A percentile compares a stretch with the other conserved stretches of the same genome.
Evolutionary conservation across 2,888 invertebrate species (phyloP).

Genomic region (Apeira syringaria): DNA sequence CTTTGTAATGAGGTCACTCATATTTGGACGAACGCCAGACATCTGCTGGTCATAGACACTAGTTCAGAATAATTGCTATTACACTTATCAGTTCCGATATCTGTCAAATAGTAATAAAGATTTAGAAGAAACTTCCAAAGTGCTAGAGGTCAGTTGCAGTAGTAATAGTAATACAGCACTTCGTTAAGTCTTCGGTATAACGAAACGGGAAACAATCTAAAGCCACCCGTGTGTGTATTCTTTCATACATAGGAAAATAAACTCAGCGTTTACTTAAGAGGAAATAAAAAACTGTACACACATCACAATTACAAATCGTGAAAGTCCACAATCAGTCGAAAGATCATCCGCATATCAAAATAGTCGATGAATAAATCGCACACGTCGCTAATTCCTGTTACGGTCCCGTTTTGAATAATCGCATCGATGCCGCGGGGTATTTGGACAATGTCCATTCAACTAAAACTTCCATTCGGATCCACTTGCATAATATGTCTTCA

Average conservation of each 20-base stretch:
- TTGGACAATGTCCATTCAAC: slow-evolving; percentile 56
- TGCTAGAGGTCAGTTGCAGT: too few relatives aligned
- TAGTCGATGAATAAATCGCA: slow-evolving; percentile 14
- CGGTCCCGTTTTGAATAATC: slow-evolving; percentile 61
- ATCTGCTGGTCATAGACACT: background rate
- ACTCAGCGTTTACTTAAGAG: too few relatives aligned
- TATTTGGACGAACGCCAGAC: slow-evolving; percentile 4
- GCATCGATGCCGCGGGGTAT: slow-evolving; percentile 49
- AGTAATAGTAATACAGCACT: too few relatives aligned
- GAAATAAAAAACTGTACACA: background rate
- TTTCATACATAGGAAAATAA: too few relatives aligned
- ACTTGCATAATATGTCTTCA: slow-evolving; percentile 43
- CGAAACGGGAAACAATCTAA: too few relatives aligned
- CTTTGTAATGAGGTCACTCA: slow-evolving; percentile 8
- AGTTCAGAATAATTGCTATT: too few relatives aligned
- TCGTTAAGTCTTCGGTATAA: too few relatives aligned
- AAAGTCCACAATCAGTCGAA: slow-evolving; percentile 12
- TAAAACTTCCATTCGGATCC: slow-evolving; percentile 44
- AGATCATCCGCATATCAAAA: slow-evolving; percentile 6
- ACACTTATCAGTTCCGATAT: too few relatives aligned
- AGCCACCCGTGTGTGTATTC: too few relatives aligned
- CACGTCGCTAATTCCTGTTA: slow-evolving; percentile 46
- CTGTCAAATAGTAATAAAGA: too few relatives aligned
- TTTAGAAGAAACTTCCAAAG: too few relatives aligned
- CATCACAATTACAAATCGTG: background rate